Evolutionary conservation across 2,797 vertebrate species (phyloP), one percentile per base, ranked within the genome.

Genomic region (Arnoldichthys spilopterus): DNA sequence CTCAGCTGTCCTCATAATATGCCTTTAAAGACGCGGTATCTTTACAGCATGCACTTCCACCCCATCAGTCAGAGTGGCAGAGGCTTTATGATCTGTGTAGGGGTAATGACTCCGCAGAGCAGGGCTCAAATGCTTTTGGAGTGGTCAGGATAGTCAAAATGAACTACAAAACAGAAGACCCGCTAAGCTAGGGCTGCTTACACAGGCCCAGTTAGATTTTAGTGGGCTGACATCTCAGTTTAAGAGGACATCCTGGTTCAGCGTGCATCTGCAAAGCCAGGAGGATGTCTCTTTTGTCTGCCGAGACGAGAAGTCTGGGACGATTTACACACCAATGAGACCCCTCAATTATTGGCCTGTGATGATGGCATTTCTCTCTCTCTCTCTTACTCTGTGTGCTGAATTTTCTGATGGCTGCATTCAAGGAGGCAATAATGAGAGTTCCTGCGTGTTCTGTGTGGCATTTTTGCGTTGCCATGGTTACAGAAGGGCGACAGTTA

Each of bases 371-470:
- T 61, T 68, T 66, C 78, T 56, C 68, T 54, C 68, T 26, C 51
- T 70, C 47, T 76, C 45, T 72, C 45, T 92, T 87, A 37, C 67
- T 72, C 51, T 72, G 15, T 37, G 7, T 53, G 83, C 85, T 90
- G 88, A 59, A 58, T 56, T 49, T 87, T 90, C 90, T 92, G 89
- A 89, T 90, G 84, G 79, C 40, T 28, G 45, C 51, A 66, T 73
- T 77, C 37, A 54, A 64, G 62, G 49, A 91, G 87, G 91, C 92
- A 94, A 94, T 93, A 94, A 94, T 92, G 94, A 94, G 93, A 92
- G 89, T 90, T 92, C 91, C 86, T 94, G 92, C 93, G 92, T 94
- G 92, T 91, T 94, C 91, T 93, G 93, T 94, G 92, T 90, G 91
- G 93, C 91, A 86, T 91, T 93, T 81, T 90, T 84, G 56, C 88